Evolutionary conservation across 2,888 invertebrate genomes (phyloP).

Genomic region (Ditula angustiorana): DNA sequence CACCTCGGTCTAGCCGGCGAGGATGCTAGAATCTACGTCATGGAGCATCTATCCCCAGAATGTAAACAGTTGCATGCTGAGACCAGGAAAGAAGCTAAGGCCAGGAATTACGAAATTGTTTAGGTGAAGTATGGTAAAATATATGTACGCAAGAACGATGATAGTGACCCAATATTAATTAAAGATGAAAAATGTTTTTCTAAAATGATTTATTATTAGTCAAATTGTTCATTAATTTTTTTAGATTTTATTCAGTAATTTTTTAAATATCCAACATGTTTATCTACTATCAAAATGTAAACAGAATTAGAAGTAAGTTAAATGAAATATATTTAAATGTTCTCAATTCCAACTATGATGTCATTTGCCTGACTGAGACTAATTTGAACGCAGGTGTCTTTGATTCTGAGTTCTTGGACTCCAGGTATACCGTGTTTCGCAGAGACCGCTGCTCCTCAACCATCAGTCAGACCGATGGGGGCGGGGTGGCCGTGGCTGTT

Average conservation of each 20-base stretch:
- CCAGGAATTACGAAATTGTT: constrained; percentile 3
- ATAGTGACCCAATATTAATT: constrained; percentile 9
- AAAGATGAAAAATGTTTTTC: too few relatives aligned
- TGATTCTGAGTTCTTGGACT: constrained; percentile 9
- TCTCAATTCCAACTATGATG: constrained; percentile 11
- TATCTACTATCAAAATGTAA: too few relatives aligned
- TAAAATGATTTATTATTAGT: too few relatives aligned
- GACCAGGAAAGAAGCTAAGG: constrained; percentile 4
- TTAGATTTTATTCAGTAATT: too few relatives aligned
- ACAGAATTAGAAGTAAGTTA: too few relatives aligned
- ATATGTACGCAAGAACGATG: constrained; percentile 19
- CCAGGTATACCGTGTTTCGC: constrained; percentile 6
- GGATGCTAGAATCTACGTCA: constrained; percentile 23
- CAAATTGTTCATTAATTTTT: too few relatives aligned
- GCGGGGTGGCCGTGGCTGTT: neutral
- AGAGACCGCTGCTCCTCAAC: constrained; percentile 2
- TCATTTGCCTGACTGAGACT: too few relatives aligned
- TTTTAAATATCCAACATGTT: too few relatives aligned
- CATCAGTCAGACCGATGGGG: neutral
- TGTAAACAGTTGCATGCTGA: constrained; percentile 15
- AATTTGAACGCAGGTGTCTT: constrained; percentile 8
- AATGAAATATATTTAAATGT: neutral
- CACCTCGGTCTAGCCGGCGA: constrained; percentile 33
- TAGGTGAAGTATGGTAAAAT: constrained; percentile 26
- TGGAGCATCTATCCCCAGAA: constrained; percentile 36